phyloP scores from a whole-genome alignment of 2,113 vertebrate species.

The Empidonax alnorum region DNA sequence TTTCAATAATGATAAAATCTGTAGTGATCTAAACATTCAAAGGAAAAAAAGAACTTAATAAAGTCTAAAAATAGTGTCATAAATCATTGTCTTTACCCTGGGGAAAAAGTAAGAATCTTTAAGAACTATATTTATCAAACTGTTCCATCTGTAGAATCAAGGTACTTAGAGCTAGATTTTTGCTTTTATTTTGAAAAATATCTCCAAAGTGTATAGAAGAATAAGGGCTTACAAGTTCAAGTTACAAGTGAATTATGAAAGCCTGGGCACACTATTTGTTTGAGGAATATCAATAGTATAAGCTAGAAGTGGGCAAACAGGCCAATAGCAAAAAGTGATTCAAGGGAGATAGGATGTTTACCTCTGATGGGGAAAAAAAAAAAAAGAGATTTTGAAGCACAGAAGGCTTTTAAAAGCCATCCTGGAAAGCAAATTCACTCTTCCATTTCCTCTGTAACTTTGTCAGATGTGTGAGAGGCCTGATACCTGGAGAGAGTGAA shows the following conservation, averaged over 20 bases:
- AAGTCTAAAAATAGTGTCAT: not conserved
- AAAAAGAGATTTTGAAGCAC: not conserved
- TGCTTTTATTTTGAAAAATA: not conserved
- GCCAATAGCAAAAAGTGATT: not conserved
- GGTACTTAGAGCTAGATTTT: not conserved
- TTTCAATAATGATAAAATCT: not conserved
- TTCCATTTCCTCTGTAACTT: not conserved
- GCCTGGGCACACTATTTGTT: not conserved
- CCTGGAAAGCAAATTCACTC: not conserved
- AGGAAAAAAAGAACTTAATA: not conserved
- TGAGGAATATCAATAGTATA: not conserved
- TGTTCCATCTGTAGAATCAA: not conserved
- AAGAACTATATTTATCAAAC: not conserved
- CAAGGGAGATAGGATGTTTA: not conserved
- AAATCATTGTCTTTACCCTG: not conserved
- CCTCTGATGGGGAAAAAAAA: not conserved
- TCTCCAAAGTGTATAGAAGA: not conserved
- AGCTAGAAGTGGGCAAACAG: not conserved
- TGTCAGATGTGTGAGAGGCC: rapidly evolving
- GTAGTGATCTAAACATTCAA: not conserved
- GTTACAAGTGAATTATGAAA: not conserved
- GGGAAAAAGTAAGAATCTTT: not conserved
- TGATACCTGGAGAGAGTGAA: not conserved
- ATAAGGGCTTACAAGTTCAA: not conserved
- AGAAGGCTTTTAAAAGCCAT: not conserved